Conservation (phyloP, 2,113 vertebrate genomes). For the Platysternon megacephalum region DNA sequence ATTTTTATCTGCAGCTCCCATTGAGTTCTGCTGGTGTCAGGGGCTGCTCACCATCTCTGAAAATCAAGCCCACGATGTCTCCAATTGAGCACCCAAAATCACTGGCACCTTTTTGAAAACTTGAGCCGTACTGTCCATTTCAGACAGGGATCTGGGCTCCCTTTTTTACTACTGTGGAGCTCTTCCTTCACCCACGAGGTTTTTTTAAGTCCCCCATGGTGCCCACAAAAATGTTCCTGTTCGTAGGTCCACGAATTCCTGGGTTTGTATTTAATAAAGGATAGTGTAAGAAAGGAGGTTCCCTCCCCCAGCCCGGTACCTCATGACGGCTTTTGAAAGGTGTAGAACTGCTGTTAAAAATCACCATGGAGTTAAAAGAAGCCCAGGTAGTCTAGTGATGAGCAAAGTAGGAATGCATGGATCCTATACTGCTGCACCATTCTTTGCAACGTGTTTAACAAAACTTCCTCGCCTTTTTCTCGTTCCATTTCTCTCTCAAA, state of each 20-base stretch:
- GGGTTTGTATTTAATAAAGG: neutral
- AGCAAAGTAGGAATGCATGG: neutral
- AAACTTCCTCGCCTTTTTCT: neutral
- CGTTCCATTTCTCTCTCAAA: conserved; percentile 33
- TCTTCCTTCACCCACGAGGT: neutral
- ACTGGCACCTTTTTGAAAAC: neutral
- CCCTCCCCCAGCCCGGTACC: neutral
- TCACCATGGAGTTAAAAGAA: accelerated
- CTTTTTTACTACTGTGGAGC: neutral
- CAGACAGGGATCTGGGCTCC: neutral
- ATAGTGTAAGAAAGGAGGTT: neutral
- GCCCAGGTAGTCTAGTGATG: accelerated
- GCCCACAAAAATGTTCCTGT: neutral
- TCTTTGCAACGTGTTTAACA: neutral
- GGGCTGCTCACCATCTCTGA: neutral
- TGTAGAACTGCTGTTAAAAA: neutral
- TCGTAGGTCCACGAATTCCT: neutral
- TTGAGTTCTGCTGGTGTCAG: neutral
- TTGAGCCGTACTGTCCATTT: accelerated
- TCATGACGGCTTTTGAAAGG: neutral
- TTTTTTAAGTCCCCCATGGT: neutral
- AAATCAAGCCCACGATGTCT: neutral
- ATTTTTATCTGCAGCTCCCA: accelerated
- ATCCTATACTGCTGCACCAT: neutral
- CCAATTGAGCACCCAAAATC: neutral